A percentile compares a stretch with the other conserved stretches of the same genome.
phyloP scores from a whole-genome alignment of 35 echinoderm and acorn worm species.

The Anneissia japonica region DNA sequence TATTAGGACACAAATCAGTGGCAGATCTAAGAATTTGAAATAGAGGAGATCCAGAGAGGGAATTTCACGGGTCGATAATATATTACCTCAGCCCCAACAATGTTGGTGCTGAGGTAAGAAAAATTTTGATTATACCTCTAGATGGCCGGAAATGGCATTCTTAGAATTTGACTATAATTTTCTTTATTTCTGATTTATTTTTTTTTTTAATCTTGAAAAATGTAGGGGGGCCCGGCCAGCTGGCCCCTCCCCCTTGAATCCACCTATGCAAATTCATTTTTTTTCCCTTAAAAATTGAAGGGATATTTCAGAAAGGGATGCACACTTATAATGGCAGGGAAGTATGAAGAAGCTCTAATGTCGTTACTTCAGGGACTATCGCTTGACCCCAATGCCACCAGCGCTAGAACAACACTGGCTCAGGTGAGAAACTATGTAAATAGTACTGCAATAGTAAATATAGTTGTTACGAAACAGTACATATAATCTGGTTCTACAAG shows the following conservation, averaged over 20 bases:
- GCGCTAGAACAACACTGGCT: slow-evolving; percentile 52
- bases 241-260: neutral
- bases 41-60: neutral
- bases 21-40: neutral
- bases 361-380: slow-evolving; percentile 70
- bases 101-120: neutral
- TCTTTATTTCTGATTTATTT: neutral
- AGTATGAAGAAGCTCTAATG: slow-evolving; percentile 50
- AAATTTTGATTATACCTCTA: neutral
- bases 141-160: neutral
- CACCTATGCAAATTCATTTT: neutral
- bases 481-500: neutral
- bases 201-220: too few species aligned
- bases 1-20: neutral
- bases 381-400: slow-evolving; percentile 50
- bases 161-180: neutral
- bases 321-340: slow-evolving; percentile 21
- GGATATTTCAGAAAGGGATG: slow-evolving; percentile 74
- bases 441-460: too few species aligned
- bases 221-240: too few species aligned
- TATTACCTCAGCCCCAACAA: neutral
- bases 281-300: slow-evolving; percentile 5
- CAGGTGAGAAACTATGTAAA: slow-evolving; percentile 66
- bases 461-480: too few species aligned
- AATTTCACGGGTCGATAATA: neutral